Evolutionary conservation across 2,888 invertebrate species (phyloP), one percentile per base, ranked within the genome.

Genomic region (Calameuta filiformis): DNA sequence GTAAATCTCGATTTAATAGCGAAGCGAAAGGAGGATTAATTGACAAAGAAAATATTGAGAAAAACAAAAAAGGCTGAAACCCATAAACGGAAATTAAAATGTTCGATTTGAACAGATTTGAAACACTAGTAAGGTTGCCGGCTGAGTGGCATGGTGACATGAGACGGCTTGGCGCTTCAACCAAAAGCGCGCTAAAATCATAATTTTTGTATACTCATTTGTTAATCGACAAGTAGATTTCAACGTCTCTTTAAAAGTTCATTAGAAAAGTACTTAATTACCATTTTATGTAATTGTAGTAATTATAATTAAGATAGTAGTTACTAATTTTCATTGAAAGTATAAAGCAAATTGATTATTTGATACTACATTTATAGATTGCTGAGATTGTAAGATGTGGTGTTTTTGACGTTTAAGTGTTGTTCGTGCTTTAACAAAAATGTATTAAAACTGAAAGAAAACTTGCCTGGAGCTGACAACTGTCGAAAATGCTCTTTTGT

Each of bases 401-500:
- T 23, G 9, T 56, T 56, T 23, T 9, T 9, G 23, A 23, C 23
- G 56, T 56, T 56, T 23, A 23, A 40, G 23, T 56, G 9, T 56
- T 23, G 23, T 6, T 23, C 23, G 40, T 40, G 56, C 23, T 23
- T 56, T 9, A 9, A 56, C 2, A 56, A 56, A 9, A 23, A 23
- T 56, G 23, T 4, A 1, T 0, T 56, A 23, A 56, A 56, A 56
- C 33, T 23, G 23, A 23, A 56, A 23, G 9, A 0, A 56, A 23
- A 56, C 9, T 15, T 56, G 23, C 2, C 23, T 9, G 23, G 56
- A 56, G 71, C 23, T 71, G 11, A 71, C 31, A 34, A 23, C 12
- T 40, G 84, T 83, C 73, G 82, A 83, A 68, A 81, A 84, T 78
- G 82, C 81, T 3, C 76, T 84, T 1, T 84, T 1, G 68, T 83